Base-by-base conservation (phyloP, 1,140 invertebrate species). In the Nylanderia fulva region DNA sequence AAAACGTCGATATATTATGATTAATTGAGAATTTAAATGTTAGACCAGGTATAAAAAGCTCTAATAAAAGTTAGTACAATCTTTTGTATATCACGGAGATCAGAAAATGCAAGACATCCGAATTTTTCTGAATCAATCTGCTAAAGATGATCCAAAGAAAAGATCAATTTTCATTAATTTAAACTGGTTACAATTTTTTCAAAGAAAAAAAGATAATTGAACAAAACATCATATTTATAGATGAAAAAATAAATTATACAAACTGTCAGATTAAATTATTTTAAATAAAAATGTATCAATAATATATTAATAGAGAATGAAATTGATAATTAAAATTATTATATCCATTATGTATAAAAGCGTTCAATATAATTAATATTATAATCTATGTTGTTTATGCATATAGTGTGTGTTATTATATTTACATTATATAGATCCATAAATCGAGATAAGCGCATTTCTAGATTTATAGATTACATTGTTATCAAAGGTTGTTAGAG, bases 351-450 rank as follows among this genome's bases (percentile, higher is more conserved):
- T 64, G 52, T 66, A 21, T 64, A 36, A 27, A 18, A 27, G 8
- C 21, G 29, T 33, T 33, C 18, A 48, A 42, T 21, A 36, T 13
- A 21, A 2, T 33, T 18, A 18, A 52, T 48, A 52, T 27, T 48
- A 52, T 54, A 71, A 58, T 48, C 24, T 63, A 63, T 18, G 33
- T 77, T 64, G 8, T 36, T n/a, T 66, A n/a, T 52, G 52, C 42
- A 18, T 48, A 76, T 33, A 33, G 29, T 33, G n/a, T 61, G 7
- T 58, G 18, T 45, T 45, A 36, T 52, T 66, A 36, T 13, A 77
- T 66, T 18, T 64, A 48, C 24, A 42, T 18, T 64, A 48, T 36
- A 42, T 8, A 52, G 13, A 36, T n/a, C n/a, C n/a, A 39, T 52
- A 33, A 6, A 36, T 66, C 72, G 11, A 56, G 11, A 75, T 74